Conservation (phyloP, 2,888 invertebrate species). For the Spialia ferax region DNA sequence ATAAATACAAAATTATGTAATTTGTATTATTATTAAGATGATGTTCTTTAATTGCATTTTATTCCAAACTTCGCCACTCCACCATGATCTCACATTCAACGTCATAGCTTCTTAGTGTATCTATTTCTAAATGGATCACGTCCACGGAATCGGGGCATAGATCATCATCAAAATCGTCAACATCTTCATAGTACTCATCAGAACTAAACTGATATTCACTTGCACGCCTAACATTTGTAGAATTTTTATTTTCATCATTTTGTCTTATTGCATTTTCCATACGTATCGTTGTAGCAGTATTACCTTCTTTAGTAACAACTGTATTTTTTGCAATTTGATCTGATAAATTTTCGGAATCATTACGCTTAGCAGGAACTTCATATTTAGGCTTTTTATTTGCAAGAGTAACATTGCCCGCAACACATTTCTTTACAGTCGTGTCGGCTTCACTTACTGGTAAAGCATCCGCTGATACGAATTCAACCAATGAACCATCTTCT, state of each 20-base stretch:
- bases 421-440: slow-evolving; percentile 51
- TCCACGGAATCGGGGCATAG: slow-evolving; percentile 63
- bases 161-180: slow-evolving; percentile 52
- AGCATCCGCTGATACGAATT: slow-evolving; percentile 62
- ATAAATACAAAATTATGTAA: neutral
- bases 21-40: neutral
- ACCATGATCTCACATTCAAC: slow-evolving; percentile 64
- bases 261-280: neutral
- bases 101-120: slow-evolving; percentile 65
- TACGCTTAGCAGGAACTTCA: slow-evolving; percentile 4
- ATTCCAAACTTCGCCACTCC: slow-evolving; percentile 67
- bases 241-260: slow-evolving; percentile 29
- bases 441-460: slow-evolving; percentile 55
- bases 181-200: slow-evolving; percentile 71
- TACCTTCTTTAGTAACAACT: slow-evolving; percentile 38
- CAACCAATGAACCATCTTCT: slow-evolving; percentile 59
- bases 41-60: slow-evolving; percentile 8
- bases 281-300: slow-evolving; percentile 39
- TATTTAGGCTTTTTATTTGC: slow-evolving; percentile 42
- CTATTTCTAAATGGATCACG: slow-evolving; percentile 60
- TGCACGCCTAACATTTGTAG: slow-evolving; percentile 50
- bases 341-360: slow-evolving; percentile 14
- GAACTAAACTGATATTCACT: slow-evolving; percentile 73
- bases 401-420: slow-evolving; percentile 18
- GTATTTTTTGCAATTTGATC: slow-evolving; percentile 28